Conservation (phyloP, 2,113 vertebrate genomes). For the Bos javanicus region DNA sequence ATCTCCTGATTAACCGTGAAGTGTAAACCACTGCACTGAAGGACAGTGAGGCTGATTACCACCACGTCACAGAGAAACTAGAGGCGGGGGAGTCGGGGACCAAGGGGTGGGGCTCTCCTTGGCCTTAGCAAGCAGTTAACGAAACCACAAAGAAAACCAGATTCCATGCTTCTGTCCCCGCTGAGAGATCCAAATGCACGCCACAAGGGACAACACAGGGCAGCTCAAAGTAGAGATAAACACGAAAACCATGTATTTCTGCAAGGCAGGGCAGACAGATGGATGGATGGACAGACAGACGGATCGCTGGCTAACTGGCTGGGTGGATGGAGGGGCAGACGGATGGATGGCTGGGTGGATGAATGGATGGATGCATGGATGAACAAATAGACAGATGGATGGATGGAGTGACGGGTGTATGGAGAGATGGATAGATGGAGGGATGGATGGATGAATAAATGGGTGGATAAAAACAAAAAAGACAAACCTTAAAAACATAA, state of each 20-base stretch:
- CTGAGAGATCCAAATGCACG: rapidly evolving
- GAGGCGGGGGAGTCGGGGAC: no score
- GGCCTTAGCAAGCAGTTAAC: not conserved
- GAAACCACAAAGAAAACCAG: not conserved
- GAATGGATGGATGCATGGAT: rapidly evolving
- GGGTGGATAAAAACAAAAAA: not conserved
- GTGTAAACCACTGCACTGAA: not conserved
- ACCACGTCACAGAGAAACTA: rapidly evolving
- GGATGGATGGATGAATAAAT: rapidly evolving
- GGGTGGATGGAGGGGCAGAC: rapidly evolving
- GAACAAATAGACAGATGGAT: no score
- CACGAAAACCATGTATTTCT: rapidly evolving
- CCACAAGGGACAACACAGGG: rapidly evolving
- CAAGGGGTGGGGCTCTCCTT: not conserved
- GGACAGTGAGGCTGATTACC: not conserved
- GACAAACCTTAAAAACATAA: not conserved
- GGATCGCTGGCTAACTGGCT: no score
- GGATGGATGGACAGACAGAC: not conserved
- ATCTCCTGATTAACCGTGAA: rapidly evolving
- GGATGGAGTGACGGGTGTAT: rapidly evolving
- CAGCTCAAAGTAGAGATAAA: not conserved
- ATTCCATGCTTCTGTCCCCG: not conserved
- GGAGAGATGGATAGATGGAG: rapidly evolving
- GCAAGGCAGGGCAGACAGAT: no score
- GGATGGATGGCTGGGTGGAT: no score